Evolutionary conservation across 2,888 invertebrate genomes (phyloP), one percentile per base, ranked within the genome.

Genomic region (Eupithecia inturbata): DNA sequence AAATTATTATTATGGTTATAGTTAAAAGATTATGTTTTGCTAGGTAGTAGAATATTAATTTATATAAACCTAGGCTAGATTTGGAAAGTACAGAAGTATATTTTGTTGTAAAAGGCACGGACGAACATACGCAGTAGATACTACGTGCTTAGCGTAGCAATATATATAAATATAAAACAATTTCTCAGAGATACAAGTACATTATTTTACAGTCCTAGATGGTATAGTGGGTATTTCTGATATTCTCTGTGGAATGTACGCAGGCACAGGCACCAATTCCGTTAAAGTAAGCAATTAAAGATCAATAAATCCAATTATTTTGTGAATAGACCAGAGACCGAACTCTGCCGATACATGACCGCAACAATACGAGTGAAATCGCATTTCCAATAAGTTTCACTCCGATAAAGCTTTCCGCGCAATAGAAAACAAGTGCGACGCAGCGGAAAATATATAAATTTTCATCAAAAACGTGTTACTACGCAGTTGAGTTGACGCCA

Each of bases 351-450:
- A 26, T 22, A 66, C 66, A 39, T 66, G 66, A 36, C 39, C 39
- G 22, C 14, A n/a, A 39, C 66, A 39, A 66, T 39, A 66, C 80
- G 78, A 88, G 88, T 86, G 88, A 92, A 92, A 92, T 87, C 87
- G 82, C 78, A 88, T 89, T 89, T 88, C 88, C 88, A 87, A 84
- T 83, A 79, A 85, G 89, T 91, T 91, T 91, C 88, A 87, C 90
- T 88, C 77, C 80, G 81, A 79, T 53, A 53, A 85, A 88, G 87
- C 87, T 90, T 87, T 89, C 86, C 86, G 83, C 79, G 89, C 89
- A 91, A 90, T 89, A 91, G 92, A 92, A 92, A 92, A 81, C 85
- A 84, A 84, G 81, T 79, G 81, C 82, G 79, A 67, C 79, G 82
- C 85, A 82, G 83, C 82, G 88, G 88, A 88, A 89, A 90, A 88